These are phyloP conservation scores for Apocrypta bakeri DNA, from an alignment of 1,140 invertebrate genomes.

Conservation along the genomic window DNA sequence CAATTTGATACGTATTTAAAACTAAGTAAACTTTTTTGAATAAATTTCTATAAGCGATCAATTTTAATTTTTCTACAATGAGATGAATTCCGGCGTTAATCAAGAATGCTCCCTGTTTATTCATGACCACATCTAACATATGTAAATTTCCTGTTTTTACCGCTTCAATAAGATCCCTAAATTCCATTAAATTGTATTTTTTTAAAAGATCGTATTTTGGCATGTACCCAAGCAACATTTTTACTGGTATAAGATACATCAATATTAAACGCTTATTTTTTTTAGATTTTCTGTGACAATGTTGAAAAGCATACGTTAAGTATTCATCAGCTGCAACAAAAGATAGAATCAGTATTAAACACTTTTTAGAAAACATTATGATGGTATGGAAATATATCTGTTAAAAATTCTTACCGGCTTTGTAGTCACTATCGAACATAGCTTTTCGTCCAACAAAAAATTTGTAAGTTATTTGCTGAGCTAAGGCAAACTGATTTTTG, in stretches of 20 bases:
- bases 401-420: slow-evolving; percentile 76
- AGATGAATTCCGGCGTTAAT: slow-evolving; percentile 97
- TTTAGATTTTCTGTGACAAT: slow-evolving; percentile 86
- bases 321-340: slow-evolving; percentile 88
- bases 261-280: slow-evolving; percentile 96
- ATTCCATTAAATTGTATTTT: slow-evolving; percentile 94
- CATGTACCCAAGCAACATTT: slow-evolving; percentile 96
- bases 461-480: slow-evolving; percentile 94
- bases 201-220: slow-evolving; percentile 86
- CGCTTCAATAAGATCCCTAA: slow-evolving; percentile 90
- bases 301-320: slow-evolving; percentile 93
- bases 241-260: slow-evolving; percentile 97
- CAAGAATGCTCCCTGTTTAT: slow-evolving; percentile 92
- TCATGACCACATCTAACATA: slow-evolving; percentile 89
- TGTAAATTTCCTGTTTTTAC: slow-evolving; percentile 93
- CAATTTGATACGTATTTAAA: slow-evolving; percentile 92
- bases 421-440: slow-evolving; percentile 98
- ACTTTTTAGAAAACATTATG: not conserved
- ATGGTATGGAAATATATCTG: not conserved
- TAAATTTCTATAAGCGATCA: slow-evolving; percentile 95
- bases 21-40: slow-evolving; percentile 96
- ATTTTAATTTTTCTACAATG: slow-evolving; percentile 96
- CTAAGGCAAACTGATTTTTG: slow-evolving; percentile 90
- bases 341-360: slow-evolving; percentile 41
- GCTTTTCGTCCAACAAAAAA: slow-evolving; percentile 98